These are phyloP conservation scores for Pseudomyrmex flavicornis DNA, from an alignment of 1,140 invertebrate species.

Conservation along the genomic window DNA sequence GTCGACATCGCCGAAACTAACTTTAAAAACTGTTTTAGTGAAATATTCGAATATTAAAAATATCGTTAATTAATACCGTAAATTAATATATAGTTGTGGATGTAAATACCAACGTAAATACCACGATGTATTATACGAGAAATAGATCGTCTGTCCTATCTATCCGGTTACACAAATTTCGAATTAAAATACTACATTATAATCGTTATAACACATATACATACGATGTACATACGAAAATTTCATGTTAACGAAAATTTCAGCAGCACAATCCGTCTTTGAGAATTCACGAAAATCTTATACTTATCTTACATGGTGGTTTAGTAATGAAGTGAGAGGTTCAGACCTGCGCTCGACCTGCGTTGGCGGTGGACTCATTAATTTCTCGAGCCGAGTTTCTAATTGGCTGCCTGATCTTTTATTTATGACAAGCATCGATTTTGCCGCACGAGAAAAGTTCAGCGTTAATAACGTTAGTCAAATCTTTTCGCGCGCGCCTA, in stretches of 20 bases:
- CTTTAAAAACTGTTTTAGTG: conserved; percentile 64
- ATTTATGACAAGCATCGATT: conserved; percentile 75
- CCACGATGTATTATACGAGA: too few relatives aligned
- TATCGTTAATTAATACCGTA: conserved; percentile 4
- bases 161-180: background rate
- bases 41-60: conserved; percentile 71
- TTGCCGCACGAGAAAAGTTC: conserved; percentile 46
- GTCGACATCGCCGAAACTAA: conserved; percentile 53
- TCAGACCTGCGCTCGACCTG: conserved; percentile 35
- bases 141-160: conserved; percentile 1
- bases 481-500: conserved; percentile 58
- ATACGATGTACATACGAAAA: conserved; percentile 30
- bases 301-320: conserved; percentile 56
- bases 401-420: conserved; percentile 79
- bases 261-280: background rate
- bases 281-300: conserved; percentile 62
- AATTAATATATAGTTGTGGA: conserved; percentile 16
- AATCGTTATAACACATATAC: conserved; percentile 9
- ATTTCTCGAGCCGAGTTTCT: conserved; percentile 75
- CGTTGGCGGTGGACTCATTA: conserved; percentile 72
- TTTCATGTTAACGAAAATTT: background rate
- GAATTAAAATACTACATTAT: too few relatives aligned
- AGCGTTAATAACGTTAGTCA: conserved; percentile 68
- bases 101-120: background rate
- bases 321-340: conserved; percentile 66